phyloP scores from a whole-genome alignment of 2,888 invertebrate genomes.

The Ophion costatus region DNA sequence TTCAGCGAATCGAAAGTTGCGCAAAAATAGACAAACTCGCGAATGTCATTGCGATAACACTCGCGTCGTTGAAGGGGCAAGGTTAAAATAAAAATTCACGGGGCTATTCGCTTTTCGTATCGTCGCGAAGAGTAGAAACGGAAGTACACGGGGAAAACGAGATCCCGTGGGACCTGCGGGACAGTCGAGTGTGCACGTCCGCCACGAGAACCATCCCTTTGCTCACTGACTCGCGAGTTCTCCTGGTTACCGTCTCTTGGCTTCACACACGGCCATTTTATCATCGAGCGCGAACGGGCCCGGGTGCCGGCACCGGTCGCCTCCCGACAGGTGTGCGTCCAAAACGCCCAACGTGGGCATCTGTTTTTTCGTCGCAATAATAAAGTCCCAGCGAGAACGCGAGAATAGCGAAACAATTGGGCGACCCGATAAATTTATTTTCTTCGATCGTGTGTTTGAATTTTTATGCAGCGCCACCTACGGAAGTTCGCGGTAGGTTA shows the following conservation, averaged over 20 bases:
- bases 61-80: neutral
- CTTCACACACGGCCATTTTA: conserved; percentile 69
- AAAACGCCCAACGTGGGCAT: neutral
- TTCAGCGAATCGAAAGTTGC: conserved; percentile 18
- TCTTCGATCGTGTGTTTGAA: neutral
- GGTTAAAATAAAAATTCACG: neutral
- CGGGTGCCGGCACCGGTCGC: conserved; percentile 58
- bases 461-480: conserved; percentile 12
- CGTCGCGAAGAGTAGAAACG: neutral
- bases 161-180: conserved; percentile 21
- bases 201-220: conserved; percentile 68
- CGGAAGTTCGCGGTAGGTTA: neutral
- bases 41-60: conserved; percentile 19
- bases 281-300: conserved; percentile 55
- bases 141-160: neutral
- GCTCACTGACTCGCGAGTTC: conserved; percentile 65
- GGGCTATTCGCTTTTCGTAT: neutral
- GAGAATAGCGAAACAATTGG: neutral
- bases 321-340: conserved; percentile 55
- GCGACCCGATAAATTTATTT: neutral
- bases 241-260: conserved; percentile 56
- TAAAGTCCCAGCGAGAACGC: neutral
- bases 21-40: conserved; percentile 19
- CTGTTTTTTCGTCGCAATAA: neutral
- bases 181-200: conserved; percentile 58